Evolutionary conservation across 2,888 invertebrate genomes (phyloP), one percentile per base, ranked within the genome.

Genomic region (Epirrita christyi): DNA sequence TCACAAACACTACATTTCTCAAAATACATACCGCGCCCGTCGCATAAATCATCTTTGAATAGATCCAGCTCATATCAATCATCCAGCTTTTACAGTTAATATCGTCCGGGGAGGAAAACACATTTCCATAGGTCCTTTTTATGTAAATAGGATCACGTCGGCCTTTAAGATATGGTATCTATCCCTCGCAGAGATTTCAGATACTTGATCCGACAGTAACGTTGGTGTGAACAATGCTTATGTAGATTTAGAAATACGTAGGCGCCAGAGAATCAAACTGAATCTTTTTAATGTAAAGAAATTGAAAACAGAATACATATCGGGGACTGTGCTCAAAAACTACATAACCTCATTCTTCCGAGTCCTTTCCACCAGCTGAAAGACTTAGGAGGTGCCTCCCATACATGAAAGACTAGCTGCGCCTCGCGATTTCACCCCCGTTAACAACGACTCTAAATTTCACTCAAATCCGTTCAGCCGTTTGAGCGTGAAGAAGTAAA

Each of bases 91-190:
- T 76, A 77, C 80, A 76, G 73, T 82, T 81, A 81, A 81, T 81
- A 82, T 76, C 66, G 71, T 71, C 69, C 58, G 70, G 67, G 61
- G 71, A 68, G 55, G 82, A 83, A 81, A 78, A 78, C 72, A 78
- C 71, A 81, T 81, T 80, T 83, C 76, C 80, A 81, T 78, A 77
- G 78, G 77, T 60, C 63, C 58, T 59, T 64, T 63, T 86, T 87
- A 88, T 86, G 86, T 79, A 85, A 87, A 88, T 85, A 74, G 70
- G 75, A 85, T 86, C 87, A 85, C 86, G 87, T 83, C 73, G 75
- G 71, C 76, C 80, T 75, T 74, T 73, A 78, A 78, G 82, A 83
- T 81, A 81, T 77, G 78, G 79, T 45, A 54, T 49, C 38, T 81
- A 78, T 81, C 73, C 76, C 64, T 67, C 68, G 76, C 77, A 78